Conservation (phyloP, 2,113 vertebrate species). For the Corythornis vintsioides region DNA sequence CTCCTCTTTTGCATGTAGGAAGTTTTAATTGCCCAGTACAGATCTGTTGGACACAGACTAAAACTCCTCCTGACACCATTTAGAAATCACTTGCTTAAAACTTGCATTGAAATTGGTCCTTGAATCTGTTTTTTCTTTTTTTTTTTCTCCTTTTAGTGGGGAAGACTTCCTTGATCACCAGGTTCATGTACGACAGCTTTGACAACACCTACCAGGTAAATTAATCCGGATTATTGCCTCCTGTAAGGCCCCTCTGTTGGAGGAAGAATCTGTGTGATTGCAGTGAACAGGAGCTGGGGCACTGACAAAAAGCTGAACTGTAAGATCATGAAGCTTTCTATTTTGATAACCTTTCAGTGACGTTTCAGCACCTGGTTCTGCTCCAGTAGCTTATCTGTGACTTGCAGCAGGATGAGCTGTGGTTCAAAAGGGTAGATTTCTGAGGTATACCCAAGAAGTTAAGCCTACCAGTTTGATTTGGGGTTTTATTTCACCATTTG, state of each 20-base stretch:
- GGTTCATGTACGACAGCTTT: conserved; percentile 72
- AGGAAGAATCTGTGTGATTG: neutral
- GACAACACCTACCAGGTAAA: conserved; percentile 76
- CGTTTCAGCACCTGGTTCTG: neutral
- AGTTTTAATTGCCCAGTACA: fast-evolving
- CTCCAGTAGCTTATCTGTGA: neutral
- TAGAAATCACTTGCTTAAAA: neutral
- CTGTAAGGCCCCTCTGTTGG: neutral
- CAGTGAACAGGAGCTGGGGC: too few species aligned
- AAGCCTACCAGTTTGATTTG: neutral
- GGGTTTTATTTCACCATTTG: neutral
- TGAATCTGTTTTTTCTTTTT: neutral
- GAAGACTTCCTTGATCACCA: conserved; percentile 69
- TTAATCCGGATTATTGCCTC: fast-evolving
- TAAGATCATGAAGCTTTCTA: neutral
- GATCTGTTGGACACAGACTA: neutral
- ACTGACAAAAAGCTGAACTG: neutral
- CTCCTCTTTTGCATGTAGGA: neutral
- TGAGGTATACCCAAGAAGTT: neutral
- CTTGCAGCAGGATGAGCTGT: neutral
- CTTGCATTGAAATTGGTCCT: neutral
- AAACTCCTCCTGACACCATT: neutral
- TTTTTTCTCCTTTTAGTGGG: conserved; percentile 56
- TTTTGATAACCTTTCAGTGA: neutral
- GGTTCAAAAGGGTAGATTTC: neutral